Percentiles rank a stretch among this genome's conserved stretches.
phyloP scores from a whole-genome alignment of 2,113 vertebrate genomes.

The Pterocles gutturalis region DNA sequence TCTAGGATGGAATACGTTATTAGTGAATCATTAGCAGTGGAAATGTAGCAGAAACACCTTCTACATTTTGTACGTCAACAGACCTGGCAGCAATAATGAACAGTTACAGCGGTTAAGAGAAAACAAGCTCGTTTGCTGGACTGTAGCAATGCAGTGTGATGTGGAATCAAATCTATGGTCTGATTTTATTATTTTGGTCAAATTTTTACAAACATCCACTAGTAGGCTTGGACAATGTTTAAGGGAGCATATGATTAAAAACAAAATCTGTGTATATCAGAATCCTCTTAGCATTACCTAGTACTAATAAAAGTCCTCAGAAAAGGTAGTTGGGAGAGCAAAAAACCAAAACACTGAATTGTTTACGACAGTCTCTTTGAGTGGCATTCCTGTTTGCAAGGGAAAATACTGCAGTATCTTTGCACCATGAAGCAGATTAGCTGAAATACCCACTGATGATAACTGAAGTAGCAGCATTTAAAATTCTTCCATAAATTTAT shows the following conservation, averaged over 20 bases:
- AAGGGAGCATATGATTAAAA: not conserved
- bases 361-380: not conserved
- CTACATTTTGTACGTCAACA: not conserved
- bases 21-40: not conserved
- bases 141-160: not conserved
- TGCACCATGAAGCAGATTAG: not conserved
- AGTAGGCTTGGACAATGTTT: not conserved
- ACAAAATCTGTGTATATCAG: not conserved
- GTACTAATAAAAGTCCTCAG: not conserved
- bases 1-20: not conserved
- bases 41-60: not conserved
- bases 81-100: not conserved
- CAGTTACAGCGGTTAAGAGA: not conserved
- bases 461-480: not conserved
- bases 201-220: not conserved
- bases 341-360: not conserved
- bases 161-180: not conserved
- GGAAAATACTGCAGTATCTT: not conserved
- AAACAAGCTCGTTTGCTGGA: not conserved
- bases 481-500: not conserved
- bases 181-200: not conserved
- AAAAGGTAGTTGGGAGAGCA: not conserved
- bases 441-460: not conserved
- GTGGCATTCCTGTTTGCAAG: not conserved
- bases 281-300: not conserved